A percentile compares a stretch with the other conserved stretches of the same genome.
Evolutionary conservation across 2,113 vertebrate species (phyloP).

Genomic region (Lanius collurio): DNA sequence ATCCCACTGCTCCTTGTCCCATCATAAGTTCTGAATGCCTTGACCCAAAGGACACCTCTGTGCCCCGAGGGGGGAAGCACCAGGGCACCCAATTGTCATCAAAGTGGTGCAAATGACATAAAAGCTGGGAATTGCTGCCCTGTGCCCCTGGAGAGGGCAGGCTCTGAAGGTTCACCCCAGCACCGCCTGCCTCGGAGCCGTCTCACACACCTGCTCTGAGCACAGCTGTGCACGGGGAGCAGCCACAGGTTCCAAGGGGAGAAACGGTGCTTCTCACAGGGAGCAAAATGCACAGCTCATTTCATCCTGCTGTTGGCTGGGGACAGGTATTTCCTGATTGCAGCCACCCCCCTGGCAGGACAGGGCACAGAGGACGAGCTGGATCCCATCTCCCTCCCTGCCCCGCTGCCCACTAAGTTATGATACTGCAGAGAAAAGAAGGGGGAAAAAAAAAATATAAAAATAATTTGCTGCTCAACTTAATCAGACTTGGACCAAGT

Average conservation of each 20-base stretch:
- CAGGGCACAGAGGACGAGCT: neutral
- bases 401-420: neutral
- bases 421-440: neutral
- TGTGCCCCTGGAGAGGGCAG: neutral
- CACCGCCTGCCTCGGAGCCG: neutral
- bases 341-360: neutral
- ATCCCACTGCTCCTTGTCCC: neutral
- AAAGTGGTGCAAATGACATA: neutral
- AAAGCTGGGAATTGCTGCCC: neutral
- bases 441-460: too few species aligned
- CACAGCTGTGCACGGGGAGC: constrained; percentile 35
- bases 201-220: constrained; percentile 49
- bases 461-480: neutral
- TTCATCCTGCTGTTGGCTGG: neutral
- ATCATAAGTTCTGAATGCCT: neutral
- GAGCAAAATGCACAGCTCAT: neutral
- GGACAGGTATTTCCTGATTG: neutral
- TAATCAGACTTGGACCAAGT: constrained; percentile 1
- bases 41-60: neutral
- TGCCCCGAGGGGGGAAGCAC: neutral
- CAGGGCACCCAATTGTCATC: neutral
- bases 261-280: neutral
- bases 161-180: neutral
- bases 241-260: constrained; percentile 60
- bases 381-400: neutral